Conservation (phyloP, 2,113 vertebrate genomes). For the Oreochromis aureus region DNA sequence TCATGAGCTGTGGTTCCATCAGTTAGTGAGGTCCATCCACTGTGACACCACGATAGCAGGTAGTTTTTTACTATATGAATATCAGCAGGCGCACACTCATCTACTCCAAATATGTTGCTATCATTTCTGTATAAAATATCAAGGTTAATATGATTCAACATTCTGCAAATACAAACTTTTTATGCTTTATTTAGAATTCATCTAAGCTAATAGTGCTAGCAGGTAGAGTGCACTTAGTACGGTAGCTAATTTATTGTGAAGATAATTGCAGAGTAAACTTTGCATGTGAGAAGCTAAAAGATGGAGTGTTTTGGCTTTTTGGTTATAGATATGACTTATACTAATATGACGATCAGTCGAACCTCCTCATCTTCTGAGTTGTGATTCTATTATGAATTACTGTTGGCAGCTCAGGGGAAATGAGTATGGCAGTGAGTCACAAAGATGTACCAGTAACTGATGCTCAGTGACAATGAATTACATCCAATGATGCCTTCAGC, state of each 20-base stretch:
- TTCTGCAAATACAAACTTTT: background rate
- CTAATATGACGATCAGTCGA: background rate
- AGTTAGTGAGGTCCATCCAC: background rate
- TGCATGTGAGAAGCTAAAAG: background rate
- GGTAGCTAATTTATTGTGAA: background rate
- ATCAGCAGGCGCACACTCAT: background rate
- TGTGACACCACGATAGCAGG: background rate
- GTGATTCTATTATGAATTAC: background rate
- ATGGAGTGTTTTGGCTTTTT: background rate
- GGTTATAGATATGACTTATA: background rate
- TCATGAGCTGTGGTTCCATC: background rate
- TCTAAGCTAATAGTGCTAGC: background rate
- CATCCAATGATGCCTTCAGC: background rate
- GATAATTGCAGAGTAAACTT: background rate
- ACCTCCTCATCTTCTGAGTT: background rate
- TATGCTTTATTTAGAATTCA: background rate
- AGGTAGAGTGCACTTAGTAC: background rate
- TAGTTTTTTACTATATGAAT: background rate
- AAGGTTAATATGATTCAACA: background rate
- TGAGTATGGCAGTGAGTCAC: background rate
- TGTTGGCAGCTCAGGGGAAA: background rate
- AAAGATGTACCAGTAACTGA: background rate
- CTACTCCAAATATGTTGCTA: background rate
- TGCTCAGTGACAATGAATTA: background rate
- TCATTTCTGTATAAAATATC: background rate